Conservation (phyloP, 2,797 vertebrate genomes). For the Mus spretus region DNA sequence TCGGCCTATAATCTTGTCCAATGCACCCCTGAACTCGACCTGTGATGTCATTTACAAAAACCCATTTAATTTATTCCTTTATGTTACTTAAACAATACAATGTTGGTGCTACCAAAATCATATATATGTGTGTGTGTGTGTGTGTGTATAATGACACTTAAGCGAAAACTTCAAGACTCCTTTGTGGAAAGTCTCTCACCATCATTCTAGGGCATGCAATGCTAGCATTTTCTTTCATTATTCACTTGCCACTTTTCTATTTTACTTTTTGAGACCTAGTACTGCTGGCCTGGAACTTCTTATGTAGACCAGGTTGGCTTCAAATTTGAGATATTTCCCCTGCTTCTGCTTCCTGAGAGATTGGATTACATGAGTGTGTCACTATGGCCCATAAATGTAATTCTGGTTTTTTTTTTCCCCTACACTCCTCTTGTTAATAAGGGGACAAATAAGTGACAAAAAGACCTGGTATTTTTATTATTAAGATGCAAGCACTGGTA, state of each 20-base stretch:
- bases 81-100: not conserved
- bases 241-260: not conserved
- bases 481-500: too few relatives aligned
- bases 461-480: too few relatives aligned
- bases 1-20: not conserved
- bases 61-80: not conserved
- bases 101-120: not conserved
- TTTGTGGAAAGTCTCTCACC: not conserved
- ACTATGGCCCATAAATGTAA: not conserved
- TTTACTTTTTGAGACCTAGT: not conserved
- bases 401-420: too few relatives aligned
- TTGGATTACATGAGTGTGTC: not conserved
- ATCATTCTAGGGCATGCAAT: not conserved
- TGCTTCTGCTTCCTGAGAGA: not conserved
- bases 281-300: not conserved
- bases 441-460: too few relatives aligned
- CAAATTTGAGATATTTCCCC: not conserved
- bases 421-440: too few relatives aligned
- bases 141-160: not conserved
- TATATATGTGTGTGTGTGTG: too few relatives aligned
- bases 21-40: too few relatives aligned
- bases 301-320: not conserved
- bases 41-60: not conserved
- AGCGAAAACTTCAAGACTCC: not conserved
- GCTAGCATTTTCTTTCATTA: not conserved